These are phyloP conservation scores for Eupithecia exiguata DNA, from an alignment of 2,888 invertebrate species.

Conservation along the genomic window DNA sequence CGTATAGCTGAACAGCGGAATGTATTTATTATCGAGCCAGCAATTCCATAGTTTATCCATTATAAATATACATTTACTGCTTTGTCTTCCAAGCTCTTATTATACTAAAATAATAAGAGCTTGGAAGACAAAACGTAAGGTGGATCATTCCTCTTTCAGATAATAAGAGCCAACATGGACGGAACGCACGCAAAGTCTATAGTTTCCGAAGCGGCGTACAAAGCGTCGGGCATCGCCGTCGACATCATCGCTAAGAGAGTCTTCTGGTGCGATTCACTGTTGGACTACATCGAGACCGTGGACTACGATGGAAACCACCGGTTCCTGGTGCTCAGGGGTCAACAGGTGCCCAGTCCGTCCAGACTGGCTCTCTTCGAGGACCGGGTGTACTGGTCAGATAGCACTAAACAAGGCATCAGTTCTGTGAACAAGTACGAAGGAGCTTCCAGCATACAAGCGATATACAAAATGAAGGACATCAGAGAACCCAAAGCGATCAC, in stretches of 20 bases:
- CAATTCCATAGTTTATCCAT: neutral
- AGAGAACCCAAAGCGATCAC: constrained; percentile 93
- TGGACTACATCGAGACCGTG: constrained; percentile 98
- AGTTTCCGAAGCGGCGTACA: constrained; percentile 96
- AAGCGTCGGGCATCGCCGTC: constrained; percentile 95
- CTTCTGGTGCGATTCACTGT: constrained; percentile 97
- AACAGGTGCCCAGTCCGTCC: constrained; percentile 93
- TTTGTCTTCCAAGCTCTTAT: too few species aligned
- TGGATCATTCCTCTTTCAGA: constrained; percentile 59
- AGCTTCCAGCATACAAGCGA: constrained; percentile 89
- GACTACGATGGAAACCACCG: constrained; percentile 95
- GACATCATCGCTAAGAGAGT: constrained; percentile 95
- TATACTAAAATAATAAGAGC: too few species aligned
- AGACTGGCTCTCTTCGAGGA: constrained; percentile 93
- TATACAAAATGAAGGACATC: constrained; percentile 91
- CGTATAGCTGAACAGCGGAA: neutral
- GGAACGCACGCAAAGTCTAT: constrained; percentile 93
- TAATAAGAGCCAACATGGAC: constrained; percentile 96
- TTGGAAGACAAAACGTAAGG: neutral
- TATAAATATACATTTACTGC: neutral
- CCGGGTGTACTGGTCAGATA: constrained; percentile 95
- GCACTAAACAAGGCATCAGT: constrained; percentile 94
- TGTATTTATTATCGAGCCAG: neutral
- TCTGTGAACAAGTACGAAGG: constrained; percentile 94
- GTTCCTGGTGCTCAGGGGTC: constrained; percentile 91